Conservation (phyloP, 2,888 invertebrate species). For the Petrolisthes manimaculis region DNA sequence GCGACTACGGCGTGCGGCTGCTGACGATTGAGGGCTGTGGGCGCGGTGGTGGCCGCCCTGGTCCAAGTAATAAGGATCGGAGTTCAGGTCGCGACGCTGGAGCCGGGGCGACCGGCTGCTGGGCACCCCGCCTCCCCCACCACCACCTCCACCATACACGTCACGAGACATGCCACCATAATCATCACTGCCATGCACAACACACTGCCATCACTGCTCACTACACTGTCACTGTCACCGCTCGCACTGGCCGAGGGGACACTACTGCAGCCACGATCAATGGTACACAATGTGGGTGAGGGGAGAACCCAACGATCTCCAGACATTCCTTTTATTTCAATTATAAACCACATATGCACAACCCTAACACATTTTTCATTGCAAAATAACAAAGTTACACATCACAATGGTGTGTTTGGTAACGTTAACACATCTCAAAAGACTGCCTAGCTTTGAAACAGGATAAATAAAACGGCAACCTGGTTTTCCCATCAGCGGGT, state of each 20-base stretch:
- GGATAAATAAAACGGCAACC: constrained; percentile 53
- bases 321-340: constrained; percentile 31
- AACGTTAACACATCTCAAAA: not conserved
- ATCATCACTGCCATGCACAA: constrained; percentile 56
- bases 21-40: constrained; percentile 69
- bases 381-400: not conserved
- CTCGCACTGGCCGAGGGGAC: constrained; percentile 63
- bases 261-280: constrained; percentile 59
- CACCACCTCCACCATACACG: constrained; percentile 72
- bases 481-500: constrained; percentile 50
- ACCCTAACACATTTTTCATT: constrained; percentile 1
- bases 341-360: not conserved
- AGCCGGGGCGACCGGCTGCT: constrained; percentile 68
- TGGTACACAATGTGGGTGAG: constrained; percentile 57
- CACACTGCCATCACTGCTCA: constrained; percentile 56
- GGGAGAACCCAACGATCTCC: constrained; percentile 52
- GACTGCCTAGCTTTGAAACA: constrained; percentile 1
- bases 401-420: not conserved
- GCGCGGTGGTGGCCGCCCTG: constrained; percentile 67
- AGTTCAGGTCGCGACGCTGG: constrained; percentile 78
- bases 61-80: constrained; percentile 86
- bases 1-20: constrained; percentile 69
- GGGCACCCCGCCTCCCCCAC: constrained; percentile 75
- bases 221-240: constrained; percentile 50
- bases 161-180: constrained; percentile 74